phyloP scores from a whole-genome alignment of 2,888 invertebrate species.

The Ormyrus labotus region DNA sequence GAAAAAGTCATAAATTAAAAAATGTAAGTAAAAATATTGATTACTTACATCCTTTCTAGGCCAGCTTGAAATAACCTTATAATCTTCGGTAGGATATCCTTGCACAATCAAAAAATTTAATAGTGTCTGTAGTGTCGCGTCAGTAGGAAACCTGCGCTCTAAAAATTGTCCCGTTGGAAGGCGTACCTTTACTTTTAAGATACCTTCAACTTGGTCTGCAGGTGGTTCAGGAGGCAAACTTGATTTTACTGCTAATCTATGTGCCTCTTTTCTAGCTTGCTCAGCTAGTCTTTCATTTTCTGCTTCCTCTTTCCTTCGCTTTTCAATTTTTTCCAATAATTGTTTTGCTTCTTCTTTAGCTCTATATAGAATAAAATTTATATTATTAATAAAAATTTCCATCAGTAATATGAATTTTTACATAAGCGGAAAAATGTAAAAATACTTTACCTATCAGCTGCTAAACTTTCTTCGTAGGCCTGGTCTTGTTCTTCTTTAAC shows the following conservation, averaged over 20 bases:
- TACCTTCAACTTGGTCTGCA: constrained; percentile 77
- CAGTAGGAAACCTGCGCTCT: constrained; percentile 85
- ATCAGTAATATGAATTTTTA: not conserved
- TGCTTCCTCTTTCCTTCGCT: constrained; percentile 83
- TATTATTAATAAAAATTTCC: constrained; percentile 65
- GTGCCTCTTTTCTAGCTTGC: constrained; percentile 85
- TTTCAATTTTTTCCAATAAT: constrained; percentile 85
- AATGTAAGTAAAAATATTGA: constrained; percentile 14
- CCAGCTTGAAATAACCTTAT: constrained; percentile 95
- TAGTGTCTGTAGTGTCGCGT: constrained; percentile 82
- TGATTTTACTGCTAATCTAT: constrained; percentile 80
- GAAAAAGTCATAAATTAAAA: constrained; percentile 4
- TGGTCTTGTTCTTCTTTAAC: constrained; percentile 96
- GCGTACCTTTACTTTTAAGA: constrained; percentile 88
- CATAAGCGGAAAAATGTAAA: not conserved
- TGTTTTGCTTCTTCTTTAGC: constrained; percentile 92
- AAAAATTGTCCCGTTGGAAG: constrained; percentile 87
- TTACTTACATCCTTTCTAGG: constrained; percentile 95
- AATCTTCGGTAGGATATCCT: constrained; percentile 91
- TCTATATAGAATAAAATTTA: constrained; percentile 67
- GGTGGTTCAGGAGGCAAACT: constrained; percentile 86
- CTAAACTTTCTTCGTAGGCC: constrained; percentile 93
- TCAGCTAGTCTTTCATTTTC: constrained; percentile 86
- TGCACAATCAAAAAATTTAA: constrained; percentile 92
- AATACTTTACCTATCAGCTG: constrained; percentile 83